Percentiles rank a stretch among this genome's conserved stretches.
These are phyloP conservation scores for Drosophila parthenogenetica DNA, from an alignment of 2,888 invertebrate genomes.

Conservation along the genomic window DNA sequence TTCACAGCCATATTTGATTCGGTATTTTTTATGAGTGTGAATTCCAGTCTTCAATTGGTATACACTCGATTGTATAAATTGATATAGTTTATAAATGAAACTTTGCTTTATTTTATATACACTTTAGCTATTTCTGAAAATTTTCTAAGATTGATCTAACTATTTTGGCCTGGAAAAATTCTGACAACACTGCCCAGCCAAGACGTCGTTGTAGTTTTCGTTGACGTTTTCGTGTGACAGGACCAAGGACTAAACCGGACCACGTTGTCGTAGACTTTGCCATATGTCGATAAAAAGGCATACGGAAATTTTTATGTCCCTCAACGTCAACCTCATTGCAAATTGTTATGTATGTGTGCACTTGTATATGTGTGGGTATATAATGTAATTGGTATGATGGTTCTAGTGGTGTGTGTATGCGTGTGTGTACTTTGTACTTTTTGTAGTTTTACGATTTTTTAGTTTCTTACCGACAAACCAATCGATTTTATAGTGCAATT, in stretches of 20 bases:
- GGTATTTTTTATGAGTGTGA: no score
- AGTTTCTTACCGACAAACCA: conserved; percentile 40
- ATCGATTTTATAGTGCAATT: conserved; percentile 58
- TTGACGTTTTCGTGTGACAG: conserved; percentile 39
- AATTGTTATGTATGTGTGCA: conserved; percentile 53
- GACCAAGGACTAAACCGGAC: conserved; percentile 46
- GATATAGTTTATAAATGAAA: no score
- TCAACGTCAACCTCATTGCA: conserved; percentile 77
- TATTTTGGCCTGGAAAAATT: no score
- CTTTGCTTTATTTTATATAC: no score
- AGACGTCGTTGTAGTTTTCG: conserved; percentile 10
- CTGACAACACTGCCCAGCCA: no score
- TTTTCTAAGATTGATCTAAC: no score
- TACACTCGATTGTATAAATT: no score
- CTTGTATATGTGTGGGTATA: conserved; percentile 15
- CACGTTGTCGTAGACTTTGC: conserved; percentile 41
- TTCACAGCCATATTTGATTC: no score
- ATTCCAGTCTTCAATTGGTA: no score
- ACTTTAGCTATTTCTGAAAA: no score
- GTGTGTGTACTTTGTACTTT: conserved; percentile 28
- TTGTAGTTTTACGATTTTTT: conserved; percentile 31
- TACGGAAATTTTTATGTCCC: conserved; percentile 81
- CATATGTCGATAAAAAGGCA: conserved; percentile 69
- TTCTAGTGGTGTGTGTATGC: conserved; percentile 1
- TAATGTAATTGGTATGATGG: conserved; percentile 25